phyloP scores from a whole-genome alignment of 2,113 vertebrate genomes.

The Laticauda colubrina region DNA sequence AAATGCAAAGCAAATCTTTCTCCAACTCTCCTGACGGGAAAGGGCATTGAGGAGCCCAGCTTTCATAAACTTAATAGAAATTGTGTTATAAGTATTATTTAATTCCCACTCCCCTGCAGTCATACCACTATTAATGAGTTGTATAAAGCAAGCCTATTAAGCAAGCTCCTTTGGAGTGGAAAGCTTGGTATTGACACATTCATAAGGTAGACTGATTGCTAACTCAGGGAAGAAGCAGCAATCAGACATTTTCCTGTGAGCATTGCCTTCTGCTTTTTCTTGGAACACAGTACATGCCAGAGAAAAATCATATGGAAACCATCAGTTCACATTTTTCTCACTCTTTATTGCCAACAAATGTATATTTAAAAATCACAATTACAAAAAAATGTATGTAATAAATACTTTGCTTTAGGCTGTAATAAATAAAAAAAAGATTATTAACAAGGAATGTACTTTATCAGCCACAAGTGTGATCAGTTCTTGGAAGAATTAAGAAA shows the following conservation, averaged over 20 bases:
- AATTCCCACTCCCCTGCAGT: neutral
- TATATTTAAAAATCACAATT: conserved; percentile 71
- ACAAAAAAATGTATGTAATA: conserved; percentile 79
- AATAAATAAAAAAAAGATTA: conserved; percentile 93
- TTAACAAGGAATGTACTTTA: conserved; percentile 82
- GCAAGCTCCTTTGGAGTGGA: neutral
- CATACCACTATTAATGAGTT: neutral
- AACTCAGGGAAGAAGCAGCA: neutral
- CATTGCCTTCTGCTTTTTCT: neutral
- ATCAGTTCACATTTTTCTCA: conserved; percentile 49
- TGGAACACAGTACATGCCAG: neutral
- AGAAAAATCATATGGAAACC: conserved; percentile 14
- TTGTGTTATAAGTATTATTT: neutral
- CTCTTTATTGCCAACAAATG: conserved; percentile 77
- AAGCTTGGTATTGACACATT: neutral
- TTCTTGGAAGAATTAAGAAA: conserved; percentile 66
- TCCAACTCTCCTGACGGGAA: neutral
- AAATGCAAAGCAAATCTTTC: neutral
- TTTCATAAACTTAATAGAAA: neutral
- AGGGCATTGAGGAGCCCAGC: neutral
- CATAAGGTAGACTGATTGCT: neutral
- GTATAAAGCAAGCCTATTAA: neutral
- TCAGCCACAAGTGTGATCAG: conserved; percentile 78
- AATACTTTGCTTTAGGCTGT: conserved; percentile 92
- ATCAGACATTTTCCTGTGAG: neutral